These are phyloP conservation scores for Prunella himalayana DNA, from an alignment of 2,113 vertebrate species.

Conservation along the genomic window DNA sequence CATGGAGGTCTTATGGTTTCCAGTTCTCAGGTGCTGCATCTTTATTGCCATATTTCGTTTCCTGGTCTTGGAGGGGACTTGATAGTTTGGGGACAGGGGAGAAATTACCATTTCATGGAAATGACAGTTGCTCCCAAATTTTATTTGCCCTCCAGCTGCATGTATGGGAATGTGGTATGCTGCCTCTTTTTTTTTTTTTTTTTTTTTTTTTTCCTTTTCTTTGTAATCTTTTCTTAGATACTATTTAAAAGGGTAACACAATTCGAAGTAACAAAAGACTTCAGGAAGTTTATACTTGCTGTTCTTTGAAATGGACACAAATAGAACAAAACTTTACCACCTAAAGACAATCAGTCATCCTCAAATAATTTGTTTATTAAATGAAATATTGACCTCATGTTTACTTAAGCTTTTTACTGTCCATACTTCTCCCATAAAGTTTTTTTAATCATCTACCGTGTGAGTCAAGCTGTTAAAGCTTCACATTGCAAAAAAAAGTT, in stretches of 20 bases:
- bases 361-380: background rate
- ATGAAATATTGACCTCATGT: background rate
- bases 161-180: background rate
- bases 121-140: background rate
- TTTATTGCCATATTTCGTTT: background rate
- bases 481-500: background rate
- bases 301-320: background rate
- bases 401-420: background rate
- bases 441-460: background rate
- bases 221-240: background rate
- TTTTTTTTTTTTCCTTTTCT: background rate
- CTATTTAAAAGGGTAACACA: background rate
- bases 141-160: background rate
- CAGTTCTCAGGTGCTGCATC: background rate
- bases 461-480: background rate
- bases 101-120: background rate
- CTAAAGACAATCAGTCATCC: background rate
- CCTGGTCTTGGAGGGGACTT: background rate
- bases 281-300: background rate
- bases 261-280: background rate
- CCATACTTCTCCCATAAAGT: background rate
- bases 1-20: background rate
- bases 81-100: background rate
- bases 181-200: accelerated
- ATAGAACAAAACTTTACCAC: background rate